A percentile compares a stretch with the other conserved stretches of the same genome.
Evolutionary conservation across 2,797 vertebrate genomes (phyloP).

Genomic region (Taeniopygia guttata): DNA sequence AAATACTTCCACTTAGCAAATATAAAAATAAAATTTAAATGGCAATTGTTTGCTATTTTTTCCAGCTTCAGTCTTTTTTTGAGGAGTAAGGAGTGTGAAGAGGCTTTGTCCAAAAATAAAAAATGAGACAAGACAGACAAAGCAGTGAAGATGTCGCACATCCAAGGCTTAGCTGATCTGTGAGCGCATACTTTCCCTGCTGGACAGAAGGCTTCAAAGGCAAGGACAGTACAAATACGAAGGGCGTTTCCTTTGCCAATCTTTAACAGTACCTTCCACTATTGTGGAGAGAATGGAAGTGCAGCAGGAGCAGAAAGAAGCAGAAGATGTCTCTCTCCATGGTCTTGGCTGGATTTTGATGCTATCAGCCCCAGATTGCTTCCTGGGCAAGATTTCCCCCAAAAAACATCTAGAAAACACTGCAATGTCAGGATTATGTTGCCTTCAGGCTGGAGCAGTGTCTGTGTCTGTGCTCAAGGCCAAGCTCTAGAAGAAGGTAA

Average conservation of each 20-base stretch:
- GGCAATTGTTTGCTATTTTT: background rate
- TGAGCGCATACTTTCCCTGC: background rate
- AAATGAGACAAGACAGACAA: background rate
- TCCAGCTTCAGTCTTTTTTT: background rate
- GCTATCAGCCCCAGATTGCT: background rate
- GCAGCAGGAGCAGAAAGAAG: background rate
- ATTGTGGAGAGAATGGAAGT: background rate
- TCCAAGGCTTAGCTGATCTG: background rate
- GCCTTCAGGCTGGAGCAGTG: background rate
- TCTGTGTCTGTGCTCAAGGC: accelerated
- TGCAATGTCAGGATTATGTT: background rate
- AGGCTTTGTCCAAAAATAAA: background rate
- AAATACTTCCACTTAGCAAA: conserved; percentile 3
- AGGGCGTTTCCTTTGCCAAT: background rate
- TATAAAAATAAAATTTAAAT: background rate
- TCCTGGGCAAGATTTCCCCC: background rate
- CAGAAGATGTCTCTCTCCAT: background rate
- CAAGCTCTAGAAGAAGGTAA: background rate
- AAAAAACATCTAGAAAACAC: background rate
- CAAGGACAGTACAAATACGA: background rate
- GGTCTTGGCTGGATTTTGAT: background rate
- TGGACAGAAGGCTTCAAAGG: background rate
- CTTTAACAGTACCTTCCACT: background rate
- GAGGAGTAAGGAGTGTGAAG: accelerated
- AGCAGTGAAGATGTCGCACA: background rate